Evolutionary conservation across 2,797 vertebrate species (phyloP).

Genomic region (Manis crassicaudata): DNA sequence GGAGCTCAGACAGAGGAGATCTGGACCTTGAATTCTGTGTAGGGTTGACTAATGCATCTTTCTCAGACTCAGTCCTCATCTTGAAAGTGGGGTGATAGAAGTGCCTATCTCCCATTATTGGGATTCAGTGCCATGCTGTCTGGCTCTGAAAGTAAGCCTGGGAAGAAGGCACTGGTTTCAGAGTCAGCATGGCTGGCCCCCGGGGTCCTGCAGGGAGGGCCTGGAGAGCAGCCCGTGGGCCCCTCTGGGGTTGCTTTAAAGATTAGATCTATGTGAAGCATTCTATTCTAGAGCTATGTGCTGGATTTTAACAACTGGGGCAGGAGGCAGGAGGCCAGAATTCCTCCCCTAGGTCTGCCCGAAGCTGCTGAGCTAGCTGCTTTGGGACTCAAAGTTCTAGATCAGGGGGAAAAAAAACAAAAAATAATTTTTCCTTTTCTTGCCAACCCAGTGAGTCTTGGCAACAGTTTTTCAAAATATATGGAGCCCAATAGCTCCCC

Average conservation of each 20-base stretch:
- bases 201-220: too few relatives aligned
- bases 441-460: background rate
- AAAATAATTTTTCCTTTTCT: background rate
- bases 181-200: background rate
- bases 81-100: background rate
- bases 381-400: constrained; percentile 46
- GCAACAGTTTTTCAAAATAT: constrained; percentile 30
- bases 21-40: background rate
- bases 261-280: background rate
- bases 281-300: background rate
- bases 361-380: constrained; percentile 53
- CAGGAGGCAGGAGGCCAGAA: constrained; percentile 49
- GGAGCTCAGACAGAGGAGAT: background rate
- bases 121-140: background rate
- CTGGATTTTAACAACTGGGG: constrained; percentile 37
- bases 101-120: background rate
- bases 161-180: background rate
- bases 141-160: background rate
- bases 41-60: background rate
- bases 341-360: background rate
- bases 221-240: background rate
- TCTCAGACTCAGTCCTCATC: background rate
- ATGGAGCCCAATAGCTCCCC: background rate
- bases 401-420: background rate
- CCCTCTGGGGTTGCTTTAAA: constrained; percentile 7